Conservation (phyloP, 2,888 invertebrate genomes). For the Mallateleia sp. region DNA sequence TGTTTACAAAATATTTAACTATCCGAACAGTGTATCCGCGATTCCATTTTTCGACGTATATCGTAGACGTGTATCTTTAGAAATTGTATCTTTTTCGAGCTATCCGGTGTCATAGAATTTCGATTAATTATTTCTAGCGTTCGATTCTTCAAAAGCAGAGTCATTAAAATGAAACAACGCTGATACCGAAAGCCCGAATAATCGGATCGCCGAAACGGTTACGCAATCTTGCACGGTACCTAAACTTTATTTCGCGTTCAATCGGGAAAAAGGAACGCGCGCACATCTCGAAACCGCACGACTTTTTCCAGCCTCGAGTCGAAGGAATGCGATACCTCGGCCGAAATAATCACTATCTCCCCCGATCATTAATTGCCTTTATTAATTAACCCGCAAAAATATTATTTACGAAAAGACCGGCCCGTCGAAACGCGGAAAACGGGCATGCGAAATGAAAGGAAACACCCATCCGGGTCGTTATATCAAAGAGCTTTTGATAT, state of each 20-base stretch:
- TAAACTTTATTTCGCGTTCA: not conserved
- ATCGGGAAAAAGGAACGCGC: not conserved
- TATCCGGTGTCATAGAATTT: slow-evolving; percentile 26
- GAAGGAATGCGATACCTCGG: slow-evolving; percentile 20
- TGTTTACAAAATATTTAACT: slow-evolving; percentile 43
- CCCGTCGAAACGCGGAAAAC: not conserved
- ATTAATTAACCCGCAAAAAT: slow-evolving; percentile 7
- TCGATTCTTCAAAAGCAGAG: not conserved
- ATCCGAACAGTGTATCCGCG: slow-evolving; percentile 17
- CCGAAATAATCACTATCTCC: slow-evolving; percentile 12
- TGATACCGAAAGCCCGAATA: not conserved
- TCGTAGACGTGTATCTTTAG: slow-evolving; percentile 38
- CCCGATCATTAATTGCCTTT: not conserved
- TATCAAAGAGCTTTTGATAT: slow-evolving; percentile 18
- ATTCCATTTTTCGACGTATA: slow-evolving; percentile 26
- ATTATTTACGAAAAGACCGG: not conserved
- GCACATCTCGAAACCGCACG: slow-evolving; percentile 10
- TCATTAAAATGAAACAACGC: slow-evolving; percentile 18
- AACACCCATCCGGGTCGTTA: not conserved
- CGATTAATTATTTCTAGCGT: slow-evolving; percentile 33
- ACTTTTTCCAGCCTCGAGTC: slow-evolving; percentile 11
- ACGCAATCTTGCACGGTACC: slow-evolving; percentile 16
- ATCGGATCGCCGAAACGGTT: not conserved
- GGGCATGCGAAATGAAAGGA: slow-evolving; percentile 10
- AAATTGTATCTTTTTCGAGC: slow-evolving; percentile 31